Evolutionary conservation across 2,113 vertebrate species (phyloP), one percentile per base, ranked within the genome.

Genomic region (Hyaena hyaena): DNA sequence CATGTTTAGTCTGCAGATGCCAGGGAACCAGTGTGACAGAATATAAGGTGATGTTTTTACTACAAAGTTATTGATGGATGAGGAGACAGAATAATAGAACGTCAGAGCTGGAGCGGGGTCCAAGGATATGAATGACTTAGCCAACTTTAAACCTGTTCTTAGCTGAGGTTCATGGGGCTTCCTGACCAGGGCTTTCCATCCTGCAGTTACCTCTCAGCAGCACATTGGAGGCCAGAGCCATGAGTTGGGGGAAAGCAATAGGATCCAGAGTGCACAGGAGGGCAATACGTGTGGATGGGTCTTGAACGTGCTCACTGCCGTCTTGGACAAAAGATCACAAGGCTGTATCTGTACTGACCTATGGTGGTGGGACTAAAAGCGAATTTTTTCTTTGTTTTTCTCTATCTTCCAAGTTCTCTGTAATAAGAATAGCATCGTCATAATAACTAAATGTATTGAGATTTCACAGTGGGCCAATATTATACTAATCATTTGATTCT

Each of bases 1-100:
- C 45, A 11, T 35, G 79, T 85, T 96, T 89, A 89, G 45, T 89
- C 83, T 90, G 65, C 45, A 69, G 77, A 93, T 53, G 21, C 33
- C 39, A 53, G 48, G 21, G 71, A 95, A 84, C 33, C 14, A 10
- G 33, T 35, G 39, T 68, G 58, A 63, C 48, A 86, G 48, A 31
- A 68, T 39, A 53, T 24, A 58, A 80, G 65, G 21, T 48, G 84
- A n/a, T 48, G 58, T 87, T 96, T 91, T 48, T 84, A 39, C 5
- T 12, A 26, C 43, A 50, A 66, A 73, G 71, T 73, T 89, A 68
- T 26, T 86, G 89, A 81, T 90, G 21, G 65, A 96, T 76, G 84
- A 95, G 33, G 65, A 86, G 71, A 89, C 16, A 48, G 43, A 92
- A 53, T n/a, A 74, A 84, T 24, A 26, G 79, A 80, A 93, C 61